These are phyloP conservation scores for Sorex maritimensis DNA, from an alignment of 2,797 vertebrate genomes.

Conservation along the genomic window DNA sequence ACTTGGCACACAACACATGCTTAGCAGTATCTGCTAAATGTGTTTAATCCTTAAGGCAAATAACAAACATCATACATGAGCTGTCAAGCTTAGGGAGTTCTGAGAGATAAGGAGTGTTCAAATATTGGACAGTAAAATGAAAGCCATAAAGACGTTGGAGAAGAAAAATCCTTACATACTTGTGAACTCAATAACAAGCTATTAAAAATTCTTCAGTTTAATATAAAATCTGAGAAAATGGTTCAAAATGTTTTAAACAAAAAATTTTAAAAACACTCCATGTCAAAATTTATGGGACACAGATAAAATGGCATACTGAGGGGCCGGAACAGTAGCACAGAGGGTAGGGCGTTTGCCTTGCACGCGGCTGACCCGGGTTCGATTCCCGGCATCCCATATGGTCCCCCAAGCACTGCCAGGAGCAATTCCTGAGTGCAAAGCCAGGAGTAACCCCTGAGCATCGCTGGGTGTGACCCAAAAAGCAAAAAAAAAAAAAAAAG, in stretches of 20 bases:
- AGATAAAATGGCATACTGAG: not conserved
- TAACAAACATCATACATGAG: not conserved
- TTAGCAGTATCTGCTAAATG: not conserved
- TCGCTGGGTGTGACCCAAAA: no score
- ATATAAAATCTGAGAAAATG: slow-evolving; percentile 53
- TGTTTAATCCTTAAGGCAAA: not conserved
- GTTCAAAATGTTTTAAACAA: slow-evolving; percentile 30
- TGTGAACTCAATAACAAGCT: slow-evolving; percentile 25
- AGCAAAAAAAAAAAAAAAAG: not conserved
- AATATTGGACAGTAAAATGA: not conserved
- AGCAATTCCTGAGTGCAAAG: no score
- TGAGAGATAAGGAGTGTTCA: not conserved
- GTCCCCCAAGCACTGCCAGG: no score
- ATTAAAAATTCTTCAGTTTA: not conserved
- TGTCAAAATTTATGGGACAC: not conserved
- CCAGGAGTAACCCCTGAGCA: no score
- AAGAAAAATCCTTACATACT: not conserved
- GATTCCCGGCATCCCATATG: no score
- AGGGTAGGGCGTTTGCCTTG: no score
- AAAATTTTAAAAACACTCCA: slow-evolving; percentile 20
- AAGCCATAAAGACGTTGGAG: not conserved
- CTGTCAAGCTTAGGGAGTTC: not conserved
- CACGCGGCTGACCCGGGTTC: no score
- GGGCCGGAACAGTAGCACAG: no score
- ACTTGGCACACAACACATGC: not conserved